Base-by-base conservation (phyloP, 2,797 vertebrate species). In the Dendrocincla tyrannina region DNA sequence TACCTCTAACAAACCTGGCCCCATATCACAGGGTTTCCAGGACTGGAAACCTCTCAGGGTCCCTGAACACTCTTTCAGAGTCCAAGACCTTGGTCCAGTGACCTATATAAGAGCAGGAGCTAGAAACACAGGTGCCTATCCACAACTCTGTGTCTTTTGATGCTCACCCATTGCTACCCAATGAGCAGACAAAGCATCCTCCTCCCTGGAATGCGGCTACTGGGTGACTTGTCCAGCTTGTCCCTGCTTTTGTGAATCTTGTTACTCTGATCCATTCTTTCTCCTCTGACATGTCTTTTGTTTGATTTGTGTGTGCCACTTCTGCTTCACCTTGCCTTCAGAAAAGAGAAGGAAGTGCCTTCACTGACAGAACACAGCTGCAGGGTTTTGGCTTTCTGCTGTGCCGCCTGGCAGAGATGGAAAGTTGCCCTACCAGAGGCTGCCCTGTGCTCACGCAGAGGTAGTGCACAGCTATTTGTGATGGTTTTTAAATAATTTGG, bases 141-240 rank as follows among this genome's bases (percentile, higher is more conserved):
- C 23, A 46, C 56, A 81, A 27, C 15, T n/a, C 12, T 2, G 0
- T 20, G 16, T 37, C 41, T 79, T 83, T n/a, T 0, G 0, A 15
- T 39, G n/a, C 4, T 66, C 46, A 73, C 19, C 22, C 44, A 73
- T 5, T 22, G 12, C 32, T 73, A 39, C 20, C 9, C 20, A 46
- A 2, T 1, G 5, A 69, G 42, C 15, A 72, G 37, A 17, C 5
- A 12, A 39, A 75, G 7, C 25, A 64, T 9, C 25, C 39, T 53
- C 13, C 47, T 85, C 56, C 62, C 30, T 5, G 2, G 16, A 59
- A 20, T 0, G 2, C n/a, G 13, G 13, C 12, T 68, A 17, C 2
- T 60, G 32, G 15, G 62, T 41, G 39, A 28, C 27, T 56, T 70
- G 27, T 11, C 56, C 23, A 33, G 33, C 20, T 87, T 80, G 27